Conservation (phyloP, 2,797 vertebrate species). For the Mus minutoides region DNA sequence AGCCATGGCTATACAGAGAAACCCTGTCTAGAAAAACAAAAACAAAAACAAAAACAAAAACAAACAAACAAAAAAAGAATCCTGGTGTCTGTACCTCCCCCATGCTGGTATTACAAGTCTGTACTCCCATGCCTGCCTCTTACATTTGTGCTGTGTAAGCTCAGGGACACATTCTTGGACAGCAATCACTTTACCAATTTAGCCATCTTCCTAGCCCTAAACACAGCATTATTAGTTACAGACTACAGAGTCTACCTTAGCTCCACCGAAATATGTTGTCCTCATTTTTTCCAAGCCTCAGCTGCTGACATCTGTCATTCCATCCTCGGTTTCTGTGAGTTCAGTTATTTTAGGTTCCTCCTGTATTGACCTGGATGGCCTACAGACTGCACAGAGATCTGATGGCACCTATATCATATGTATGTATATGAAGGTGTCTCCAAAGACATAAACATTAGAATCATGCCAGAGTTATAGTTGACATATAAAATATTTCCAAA, state of each 20-base stretch:
- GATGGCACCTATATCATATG: not conserved
- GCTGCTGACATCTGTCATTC: not conserved
- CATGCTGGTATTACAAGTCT: not conserved
- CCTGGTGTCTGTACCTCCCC: not conserved
- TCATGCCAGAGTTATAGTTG: not conserved
- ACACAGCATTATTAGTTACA: not conserved
- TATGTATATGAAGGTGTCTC: not conserved
- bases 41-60: too few relatives aligned
- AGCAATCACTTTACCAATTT: not conserved
- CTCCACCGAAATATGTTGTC: not conserved
- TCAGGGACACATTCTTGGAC: not conserved
- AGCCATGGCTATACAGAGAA: too few relatives aligned
- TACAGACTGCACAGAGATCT: not conserved
- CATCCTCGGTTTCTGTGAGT: not conserved
- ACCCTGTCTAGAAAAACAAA: too few relatives aligned
- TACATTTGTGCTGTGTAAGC: not conserved
- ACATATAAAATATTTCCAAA: not conserved
- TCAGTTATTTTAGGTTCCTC: not conserved
- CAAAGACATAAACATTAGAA: not conserved
- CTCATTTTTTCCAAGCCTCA: not conserved
- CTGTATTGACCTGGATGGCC: not conserved
- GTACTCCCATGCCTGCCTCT: not conserved
- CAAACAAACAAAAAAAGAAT: too few relatives aligned
- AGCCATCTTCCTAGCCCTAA: not conserved
- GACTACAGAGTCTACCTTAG: not conserved